A percentile compares a stretch with the other conserved stretches of the same genome.
Evolutionary conservation across 2,797 vertebrate species (phyloP).

Genomic region (Silurus aristotelis): DNA sequence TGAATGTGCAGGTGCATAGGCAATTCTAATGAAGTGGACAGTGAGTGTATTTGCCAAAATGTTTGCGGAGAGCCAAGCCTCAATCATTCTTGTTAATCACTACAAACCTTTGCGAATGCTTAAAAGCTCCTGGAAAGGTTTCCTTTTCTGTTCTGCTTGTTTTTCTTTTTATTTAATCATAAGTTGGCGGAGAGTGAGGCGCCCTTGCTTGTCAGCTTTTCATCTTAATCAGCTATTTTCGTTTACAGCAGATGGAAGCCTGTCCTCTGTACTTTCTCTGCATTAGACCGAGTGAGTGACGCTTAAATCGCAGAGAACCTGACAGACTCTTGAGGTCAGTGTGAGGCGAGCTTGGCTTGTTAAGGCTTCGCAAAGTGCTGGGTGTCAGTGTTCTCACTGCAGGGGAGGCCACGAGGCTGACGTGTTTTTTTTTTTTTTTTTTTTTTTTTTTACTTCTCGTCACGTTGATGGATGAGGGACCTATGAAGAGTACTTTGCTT

Average conservation of each 20-base stretch:
- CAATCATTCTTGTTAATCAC: slow-evolving; percentile 24
- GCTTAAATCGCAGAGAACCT: slow-evolving; percentile 43
- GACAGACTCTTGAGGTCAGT: slow-evolving; percentile 47
- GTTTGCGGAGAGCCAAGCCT: slow-evolving; percentile 7
- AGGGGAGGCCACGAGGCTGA: slow-evolving; percentile 31
- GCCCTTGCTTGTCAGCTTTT: slow-evolving; percentile 40
- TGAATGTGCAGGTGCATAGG: background rate
- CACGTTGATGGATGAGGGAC: slow-evolving; percentile 14
- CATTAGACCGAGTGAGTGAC: slow-evolving; percentile 69
- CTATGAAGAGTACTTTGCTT: slow-evolving; percentile 29
- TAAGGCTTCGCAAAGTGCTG: slow-evolving; percentile 38
- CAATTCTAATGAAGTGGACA: slow-evolving; percentile 22
- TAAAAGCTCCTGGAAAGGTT: slow-evolving; percentile 17
- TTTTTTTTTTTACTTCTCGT: slow-evolving; percentile 9
- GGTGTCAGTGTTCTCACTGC: slow-evolving; percentile 30
- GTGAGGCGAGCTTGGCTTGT: slow-evolving; percentile 38
- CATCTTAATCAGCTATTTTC: slow-evolving; percentile 75
- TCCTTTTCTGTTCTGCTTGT: slow-evolving; percentile 30
- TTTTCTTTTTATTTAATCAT: slow-evolving; percentile 43
- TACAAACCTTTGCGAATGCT: slow-evolving; percentile 25
- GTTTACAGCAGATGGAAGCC: slow-evolving; percentile 70
- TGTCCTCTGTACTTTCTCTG: slow-evolving; percentile 64
- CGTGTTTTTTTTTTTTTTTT: background rate
- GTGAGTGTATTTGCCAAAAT: slow-evolving; percentile 18
- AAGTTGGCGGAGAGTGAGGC: slow-evolving; percentile 27